These are phyloP conservation scores for Zapornia atra DNA, from an alignment of 2,113 vertebrate species.

Conservation along the genomic window DNA sequence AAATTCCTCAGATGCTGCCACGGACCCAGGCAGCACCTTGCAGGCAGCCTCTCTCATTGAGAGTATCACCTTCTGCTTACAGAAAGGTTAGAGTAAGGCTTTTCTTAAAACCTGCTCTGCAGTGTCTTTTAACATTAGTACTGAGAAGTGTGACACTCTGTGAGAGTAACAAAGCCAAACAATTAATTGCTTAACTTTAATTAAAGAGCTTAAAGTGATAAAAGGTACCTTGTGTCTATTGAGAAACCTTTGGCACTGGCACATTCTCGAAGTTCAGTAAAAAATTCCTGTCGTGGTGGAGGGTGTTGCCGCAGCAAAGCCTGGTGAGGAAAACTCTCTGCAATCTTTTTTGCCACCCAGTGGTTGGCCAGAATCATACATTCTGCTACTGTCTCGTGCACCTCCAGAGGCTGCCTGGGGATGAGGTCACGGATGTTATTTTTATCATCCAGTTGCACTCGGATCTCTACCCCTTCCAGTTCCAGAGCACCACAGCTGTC, in stretches of 20 bases:
- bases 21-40: not conserved
- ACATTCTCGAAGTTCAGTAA: conserved; percentile 84
- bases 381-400: conserved; percentile 93
- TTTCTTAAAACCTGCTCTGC: not conserved
- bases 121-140: not conserved
- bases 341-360: conserved; percentile 94
- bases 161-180: fast-evolving
- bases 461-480: conserved; percentile 91
- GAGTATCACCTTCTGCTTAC: not conserved
- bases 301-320: conserved; percentile 90
- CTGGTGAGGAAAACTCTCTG: conserved; percentile 85
- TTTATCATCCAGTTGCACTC: conserved; percentile 86
- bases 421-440: conserved; percentile 89
- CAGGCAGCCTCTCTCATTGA: not conserved
- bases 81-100: not conserved
- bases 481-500: conserved; percentile 88
- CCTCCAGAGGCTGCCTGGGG: conserved; percentile 90
- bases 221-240: conserved; percentile 86
- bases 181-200: not conserved
- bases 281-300: conserved; percentile 88
- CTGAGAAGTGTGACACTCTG: not conserved
- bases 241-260: conserved; percentile 84
- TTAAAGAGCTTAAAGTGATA: not conserved
- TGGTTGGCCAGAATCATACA: conserved; percentile 99
- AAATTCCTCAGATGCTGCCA: not conserved